A percentile compares a stretch with the other conserved stretches of the same genome.
phyloP scores from a whole-genome alignment of 1,140 invertebrate species.

The Nilaparvata lugens region DNA sequence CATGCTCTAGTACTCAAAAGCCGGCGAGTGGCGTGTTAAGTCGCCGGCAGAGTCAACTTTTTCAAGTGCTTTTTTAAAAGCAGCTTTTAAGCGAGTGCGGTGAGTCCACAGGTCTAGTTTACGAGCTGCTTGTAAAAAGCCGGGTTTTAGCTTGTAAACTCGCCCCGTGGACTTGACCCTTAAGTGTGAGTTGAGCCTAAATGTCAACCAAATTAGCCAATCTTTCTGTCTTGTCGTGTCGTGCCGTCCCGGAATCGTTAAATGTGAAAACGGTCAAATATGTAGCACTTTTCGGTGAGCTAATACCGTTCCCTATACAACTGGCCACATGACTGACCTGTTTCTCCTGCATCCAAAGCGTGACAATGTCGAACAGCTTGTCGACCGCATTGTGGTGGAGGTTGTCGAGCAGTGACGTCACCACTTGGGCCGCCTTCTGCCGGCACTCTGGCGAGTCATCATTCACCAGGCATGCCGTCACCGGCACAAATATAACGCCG shows the following conservation, averaged over 20 bases:
- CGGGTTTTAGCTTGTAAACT: neutral
- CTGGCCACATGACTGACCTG: too few species aligned
- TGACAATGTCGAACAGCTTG: conserved; percentile 52
- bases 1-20: conserved; percentile 9
- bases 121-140: conserved; percentile 10
- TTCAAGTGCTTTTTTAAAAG: conserved; percentile 1
- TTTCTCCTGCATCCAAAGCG: conserved; percentile 56
- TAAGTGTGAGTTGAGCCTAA: too few species aligned
- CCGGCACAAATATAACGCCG: conserved; percentile 59
- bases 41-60: conserved; percentile 4
- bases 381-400: conserved; percentile 45
- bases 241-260: too few species aligned
- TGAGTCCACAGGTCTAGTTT: neutral
- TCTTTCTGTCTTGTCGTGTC: too few species aligned
- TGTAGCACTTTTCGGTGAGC: too few species aligned
- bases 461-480: conserved; percentile 62
- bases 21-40: conserved; percentile 8
- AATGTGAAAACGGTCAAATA: too few species aligned
- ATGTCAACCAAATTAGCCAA: too few species aligned
- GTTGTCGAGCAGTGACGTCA: conserved; percentile 50
- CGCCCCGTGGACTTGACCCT: too few species aligned
- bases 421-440: conserved; percentile 50
- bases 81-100: neutral
- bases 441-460: conserved; percentile 57
- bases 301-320: too few species aligned